Percentiles rank a stretch among this genome's conserved stretches.
Conservation (phyloP, 2,113 vertebrate species). For the Xenus cinereus region DNA sequence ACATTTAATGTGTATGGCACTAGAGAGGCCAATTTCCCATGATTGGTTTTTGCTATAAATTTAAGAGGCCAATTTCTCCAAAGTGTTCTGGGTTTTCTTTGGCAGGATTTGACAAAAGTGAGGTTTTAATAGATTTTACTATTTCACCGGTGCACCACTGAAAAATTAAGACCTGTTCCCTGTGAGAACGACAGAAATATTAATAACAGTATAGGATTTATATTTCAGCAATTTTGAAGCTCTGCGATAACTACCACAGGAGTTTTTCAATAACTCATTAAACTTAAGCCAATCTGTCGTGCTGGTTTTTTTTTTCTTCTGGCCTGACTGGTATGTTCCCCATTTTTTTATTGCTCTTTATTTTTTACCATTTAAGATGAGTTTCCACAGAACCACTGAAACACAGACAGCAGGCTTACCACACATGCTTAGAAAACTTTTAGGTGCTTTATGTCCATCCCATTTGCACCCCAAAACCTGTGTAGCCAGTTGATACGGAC, state of each 20-base stretch:
- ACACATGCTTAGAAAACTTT: neutral
- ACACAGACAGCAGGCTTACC: neutral
- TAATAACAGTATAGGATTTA: neutral
- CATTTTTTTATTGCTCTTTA: neutral
- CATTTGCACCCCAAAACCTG: neutral
- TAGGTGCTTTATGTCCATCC: neutral
- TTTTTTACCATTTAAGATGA: neutral
- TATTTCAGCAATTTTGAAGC: neutral
- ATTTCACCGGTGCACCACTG: neutral
- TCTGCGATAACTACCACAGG: neutral
- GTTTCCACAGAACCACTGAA: neutral
- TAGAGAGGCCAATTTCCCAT: constrained; percentile 3
- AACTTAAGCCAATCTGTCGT: neutral
- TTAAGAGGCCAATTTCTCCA: constrained; percentile 3
- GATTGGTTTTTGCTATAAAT: constrained; percentile 20
- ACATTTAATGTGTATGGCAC: neutral
- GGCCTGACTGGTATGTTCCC: neutral
- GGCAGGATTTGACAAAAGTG: neutral
- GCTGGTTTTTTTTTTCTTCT: neutral
- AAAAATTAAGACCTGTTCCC: neutral
- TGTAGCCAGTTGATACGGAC: neutral
- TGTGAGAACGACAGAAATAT: neutral
- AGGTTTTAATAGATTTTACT: neutral
- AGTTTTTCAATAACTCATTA: neutral
- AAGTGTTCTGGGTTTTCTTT: neutral